These are phyloP conservation scores for Brachionus calyciflorus DNA, from an alignment of 1,140 invertebrate genomes.

Conservation along the genomic window DNA sequence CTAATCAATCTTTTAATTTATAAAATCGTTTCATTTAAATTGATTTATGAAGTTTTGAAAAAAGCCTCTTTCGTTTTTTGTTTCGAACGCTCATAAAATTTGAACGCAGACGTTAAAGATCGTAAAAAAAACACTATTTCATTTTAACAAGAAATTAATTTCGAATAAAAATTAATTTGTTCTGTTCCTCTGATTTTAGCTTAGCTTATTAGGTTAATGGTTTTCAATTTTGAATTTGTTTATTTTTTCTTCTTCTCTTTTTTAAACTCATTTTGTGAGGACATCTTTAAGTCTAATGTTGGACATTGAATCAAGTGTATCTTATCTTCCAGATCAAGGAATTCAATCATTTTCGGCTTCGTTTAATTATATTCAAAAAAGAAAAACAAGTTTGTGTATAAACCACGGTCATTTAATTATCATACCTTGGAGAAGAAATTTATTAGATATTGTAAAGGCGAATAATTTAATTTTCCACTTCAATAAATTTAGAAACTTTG, in stretches of 20 bases:
- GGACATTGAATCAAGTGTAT: too few species aligned
- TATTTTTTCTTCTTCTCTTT: background rate
- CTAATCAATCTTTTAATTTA: conserved; percentile 41
- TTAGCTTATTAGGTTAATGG: conserved; percentile 18
- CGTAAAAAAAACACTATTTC: background rate
- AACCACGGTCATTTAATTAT: background rate
- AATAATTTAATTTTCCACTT: conserved; percentile 41
- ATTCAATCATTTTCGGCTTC: too few species aligned
- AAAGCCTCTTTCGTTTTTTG: background rate
- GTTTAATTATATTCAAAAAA: too few species aligned
- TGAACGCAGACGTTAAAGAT: conserved; percentile 27
- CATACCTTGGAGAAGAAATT: conserved; percentile 2
- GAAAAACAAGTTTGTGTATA: too few species aligned
- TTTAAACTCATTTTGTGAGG: background rate
- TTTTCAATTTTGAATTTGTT: too few species aligned
- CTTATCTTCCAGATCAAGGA: too few species aligned
- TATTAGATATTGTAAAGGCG: background rate
- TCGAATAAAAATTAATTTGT: conserved; percentile 1
- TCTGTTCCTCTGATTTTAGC: background rate
- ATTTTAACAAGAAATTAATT: background rate
- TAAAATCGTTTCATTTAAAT: conserved; percentile 25
- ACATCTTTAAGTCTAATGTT: background rate
- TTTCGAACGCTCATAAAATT: background rate
- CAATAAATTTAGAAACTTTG: background rate
- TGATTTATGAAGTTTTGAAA: conserved; percentile 41